Percentiles rank a stretch among this genome's conserved stretches.
These are phyloP conservation scores for Onychostruthus taczanowskii DNA, from an alignment of 2,113 vertebrate species.

Conservation along the genomic window DNA sequence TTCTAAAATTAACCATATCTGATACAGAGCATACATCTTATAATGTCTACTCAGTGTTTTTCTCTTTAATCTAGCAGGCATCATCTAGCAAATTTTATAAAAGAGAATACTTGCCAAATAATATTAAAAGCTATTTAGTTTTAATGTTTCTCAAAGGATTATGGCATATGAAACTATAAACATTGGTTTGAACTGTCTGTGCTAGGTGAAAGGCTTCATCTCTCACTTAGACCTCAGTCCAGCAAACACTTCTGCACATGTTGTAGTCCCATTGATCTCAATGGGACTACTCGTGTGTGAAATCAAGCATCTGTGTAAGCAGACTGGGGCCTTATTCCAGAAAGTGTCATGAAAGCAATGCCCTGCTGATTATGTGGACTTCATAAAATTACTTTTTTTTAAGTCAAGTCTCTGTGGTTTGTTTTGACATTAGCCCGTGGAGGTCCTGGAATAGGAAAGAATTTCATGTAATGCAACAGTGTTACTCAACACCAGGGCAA, in stretches of 20 bases:
- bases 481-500: not conserved
- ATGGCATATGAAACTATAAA: conserved; percentile 56
- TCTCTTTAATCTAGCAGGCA: conserved; percentile 28
- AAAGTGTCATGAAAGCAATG: not conserved
- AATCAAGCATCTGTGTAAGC: conserved; percentile 45
- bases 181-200: conserved; percentile 58
- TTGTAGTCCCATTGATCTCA: conserved; percentile 48
- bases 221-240: conserved; percentile 45
- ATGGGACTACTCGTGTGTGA: conserved; percentile 36
- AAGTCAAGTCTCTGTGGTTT: not conserved
- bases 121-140: conserved; percentile 57
- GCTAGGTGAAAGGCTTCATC: conserved; percentile 62
- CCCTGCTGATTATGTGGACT: conserved; percentile 3
- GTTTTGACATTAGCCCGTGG: not conserved
- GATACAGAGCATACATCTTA: not conserved
- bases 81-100: conserved; percentile 22
- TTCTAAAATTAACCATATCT: conserved; percentile 1
- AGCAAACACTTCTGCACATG: conserved; percentile 42
- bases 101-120: conserved; percentile 37
- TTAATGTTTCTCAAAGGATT: conserved; percentile 54
- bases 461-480: not conserved
- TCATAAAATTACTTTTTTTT: not conserved
- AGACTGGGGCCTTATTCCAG: not conserved
- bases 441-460: not conserved
- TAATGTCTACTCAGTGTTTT: not conserved